Evolutionary conservation across 2,888 invertebrate genomes (phyloP), one percentile per base, ranked within the genome.

Genomic region (Sussaba pulchella): DNA sequence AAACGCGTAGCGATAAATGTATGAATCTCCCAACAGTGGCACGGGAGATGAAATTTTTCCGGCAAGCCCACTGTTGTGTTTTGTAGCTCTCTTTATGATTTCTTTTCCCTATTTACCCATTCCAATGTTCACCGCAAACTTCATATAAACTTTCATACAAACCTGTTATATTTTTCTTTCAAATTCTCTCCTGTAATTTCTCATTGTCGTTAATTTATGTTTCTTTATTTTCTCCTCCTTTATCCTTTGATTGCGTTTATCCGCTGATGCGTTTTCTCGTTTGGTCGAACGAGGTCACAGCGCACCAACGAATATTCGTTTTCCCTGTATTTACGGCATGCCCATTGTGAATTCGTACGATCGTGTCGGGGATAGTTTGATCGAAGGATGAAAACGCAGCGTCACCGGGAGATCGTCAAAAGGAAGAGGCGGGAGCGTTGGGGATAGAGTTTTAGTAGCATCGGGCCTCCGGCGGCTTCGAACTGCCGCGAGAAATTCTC

Each of bases 401-500:
- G 36, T 26, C 26, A 8, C 1, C 31, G 26, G 17, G 50, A 14
- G 26, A 70, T 64, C 69, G 21, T 9, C 26, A 21, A 50, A 45
- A 17, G 67, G 17, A 57, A 31, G 57, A 31, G 52, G 24, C 64
- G 64, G 17, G 41, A n/a, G 66, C 66, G 71, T 71, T 67, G 61
- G 59, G 71, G 71, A 71, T 75, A 50, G 71, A 52, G 52, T 66
- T 80, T 80, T 67, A 71, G 70, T 80, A 75, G 19, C 75, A 39
- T 61, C 61, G 70, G 67, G 71, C 59, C 75, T 71, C 61, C 19
- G 66, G 75, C 57, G 57, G 71, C 71, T 75, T 80, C 45, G 17
- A 50, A 54, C 69, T 73, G 47, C 64, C 45, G 54, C 41, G 81
- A 78, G 77, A 81, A 73, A 78, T 81, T 70, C 69, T 57, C 61